phyloP scores from a whole-genome alignment of 23 tunicate genomes.

The Styela clava region DNA sequence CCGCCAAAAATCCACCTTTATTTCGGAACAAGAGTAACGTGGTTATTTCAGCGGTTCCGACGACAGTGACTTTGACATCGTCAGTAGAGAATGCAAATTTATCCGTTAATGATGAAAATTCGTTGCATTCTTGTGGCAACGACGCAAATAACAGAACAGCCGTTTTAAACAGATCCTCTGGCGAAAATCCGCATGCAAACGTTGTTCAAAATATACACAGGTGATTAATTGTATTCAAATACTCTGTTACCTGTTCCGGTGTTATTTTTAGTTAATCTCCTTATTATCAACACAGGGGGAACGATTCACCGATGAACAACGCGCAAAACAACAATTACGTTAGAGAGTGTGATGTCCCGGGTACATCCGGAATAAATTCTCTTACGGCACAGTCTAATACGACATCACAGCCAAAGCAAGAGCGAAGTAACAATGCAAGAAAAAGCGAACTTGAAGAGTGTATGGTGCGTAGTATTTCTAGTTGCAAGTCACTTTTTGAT shows the following conservation, averaged over 20 bases:
- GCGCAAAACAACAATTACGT: background rate
- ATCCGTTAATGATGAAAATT: background rate
- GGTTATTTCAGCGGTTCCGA: background rate
- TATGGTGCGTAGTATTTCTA: constrained; percentile 56
- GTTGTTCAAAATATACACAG: background rate
- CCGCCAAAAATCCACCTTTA: background rate
- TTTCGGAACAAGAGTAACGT: background rate
- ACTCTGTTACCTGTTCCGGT: too few relatives aligned
- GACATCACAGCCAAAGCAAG: background rate
- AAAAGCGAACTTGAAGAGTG: constrained; percentile 60
- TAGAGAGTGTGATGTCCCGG: background rate
- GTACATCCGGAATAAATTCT: background rate
- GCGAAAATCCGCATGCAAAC: background rate
- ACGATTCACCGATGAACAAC: constrained; percentile 15
- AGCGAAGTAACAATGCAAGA: constrained; percentile 33
- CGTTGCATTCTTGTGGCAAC: constrained; percentile 4
- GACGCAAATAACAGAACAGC: constrained; percentile 3
- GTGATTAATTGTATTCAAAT: background rate
- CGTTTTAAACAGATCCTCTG: background rate
- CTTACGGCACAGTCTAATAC: too few relatives aligned
- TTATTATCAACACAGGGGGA: too few relatives aligned
- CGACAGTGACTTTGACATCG: background rate
- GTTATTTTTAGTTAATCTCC: too few relatives aligned
- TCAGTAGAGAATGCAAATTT: background rate
- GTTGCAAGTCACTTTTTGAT: too few relatives aligned